A percentile compares a stretch with the other conserved stretches of the same genome.
Conservation (phyloP, 1,140 invertebrate genomes). For the Propsilocerus akamusi region DNA sequence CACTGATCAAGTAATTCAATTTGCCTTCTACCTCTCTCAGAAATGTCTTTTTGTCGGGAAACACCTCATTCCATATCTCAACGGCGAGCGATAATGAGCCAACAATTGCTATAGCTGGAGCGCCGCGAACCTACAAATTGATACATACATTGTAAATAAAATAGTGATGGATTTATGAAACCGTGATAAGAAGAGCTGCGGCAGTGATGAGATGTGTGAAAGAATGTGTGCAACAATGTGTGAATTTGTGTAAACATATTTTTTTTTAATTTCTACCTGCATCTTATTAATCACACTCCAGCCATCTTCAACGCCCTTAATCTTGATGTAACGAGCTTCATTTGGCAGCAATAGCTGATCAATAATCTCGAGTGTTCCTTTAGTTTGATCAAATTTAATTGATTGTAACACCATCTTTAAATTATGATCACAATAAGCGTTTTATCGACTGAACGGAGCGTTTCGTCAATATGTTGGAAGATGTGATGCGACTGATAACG, state of each 20-base stretch:
- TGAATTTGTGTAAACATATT: background rate
- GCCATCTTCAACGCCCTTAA: conserved; percentile 76
- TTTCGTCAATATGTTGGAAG: too few species aligned
- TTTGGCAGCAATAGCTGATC: conserved; percentile 78
- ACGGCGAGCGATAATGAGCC: conserved; percentile 80
- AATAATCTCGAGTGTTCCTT: conserved; percentile 58
- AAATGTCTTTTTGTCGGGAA: conserved; percentile 45
- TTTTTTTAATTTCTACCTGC: conserved; percentile 46
- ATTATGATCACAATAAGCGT: too few species aligned
- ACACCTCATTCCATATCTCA: conserved; percentile 51
- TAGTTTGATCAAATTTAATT: conserved; percentile 50
- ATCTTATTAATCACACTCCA: conserved; percentile 90
- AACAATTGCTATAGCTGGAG: conserved; percentile 93
- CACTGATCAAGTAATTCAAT: conserved; percentile 74
- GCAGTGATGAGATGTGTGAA: too few species aligned
- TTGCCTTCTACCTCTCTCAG: conserved; percentile 57
- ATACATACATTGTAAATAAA: background rate
- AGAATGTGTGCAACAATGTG: too few species aligned
- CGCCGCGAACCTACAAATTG: conserved; percentile 58
- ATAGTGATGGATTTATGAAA: too few species aligned
- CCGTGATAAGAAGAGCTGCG: too few species aligned
- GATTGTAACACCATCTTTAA: conserved; percentile 43
- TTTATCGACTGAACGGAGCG: too few species aligned
- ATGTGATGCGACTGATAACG: too few species aligned
- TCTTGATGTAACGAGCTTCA: conserved; percentile 56